These are phyloP conservation scores for Petrocephalus zakoni DNA, from an alignment of 2,113 vertebrate genomes.

Conservation along the genomic window DNA sequence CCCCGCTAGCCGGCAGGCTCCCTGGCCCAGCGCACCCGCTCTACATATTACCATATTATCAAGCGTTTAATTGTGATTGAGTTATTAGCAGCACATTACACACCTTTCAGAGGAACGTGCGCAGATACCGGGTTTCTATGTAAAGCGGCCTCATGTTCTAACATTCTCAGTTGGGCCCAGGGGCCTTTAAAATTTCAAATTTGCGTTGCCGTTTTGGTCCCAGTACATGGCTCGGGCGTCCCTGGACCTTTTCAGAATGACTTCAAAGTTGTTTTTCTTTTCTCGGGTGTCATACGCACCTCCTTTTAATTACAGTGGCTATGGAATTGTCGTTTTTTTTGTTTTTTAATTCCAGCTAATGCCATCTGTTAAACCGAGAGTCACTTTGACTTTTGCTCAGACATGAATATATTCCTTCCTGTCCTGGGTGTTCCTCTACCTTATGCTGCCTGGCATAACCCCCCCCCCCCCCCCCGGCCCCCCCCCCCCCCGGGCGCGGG, in stretches of 20 bases:
- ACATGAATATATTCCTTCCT: background rate
- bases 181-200: background rate
- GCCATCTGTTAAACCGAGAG: background rate
- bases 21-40: background rate
- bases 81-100: background rate
- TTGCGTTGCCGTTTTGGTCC: background rate
- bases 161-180: background rate
- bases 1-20: background rate
- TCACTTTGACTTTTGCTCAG: conserved; percentile 5
- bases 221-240: background rate
- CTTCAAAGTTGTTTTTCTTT: background rate
- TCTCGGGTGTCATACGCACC: background rate
- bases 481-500: no score
- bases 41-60: background rate
- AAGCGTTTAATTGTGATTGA: background rate
- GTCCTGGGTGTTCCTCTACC: background rate
- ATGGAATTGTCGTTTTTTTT: background rate
- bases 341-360: background rate
- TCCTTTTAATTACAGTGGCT: background rate
- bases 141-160: no score
- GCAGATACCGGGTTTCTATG: background rate
- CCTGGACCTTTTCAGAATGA: background rate
- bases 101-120: background rate
- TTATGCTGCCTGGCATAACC: background rate
- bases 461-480: background rate